These are phyloP conservation scores for Brienomyrus longianalis DNA, from an alignment of 2,113 vertebrate genomes.

Conservation along the genomic window DNA sequence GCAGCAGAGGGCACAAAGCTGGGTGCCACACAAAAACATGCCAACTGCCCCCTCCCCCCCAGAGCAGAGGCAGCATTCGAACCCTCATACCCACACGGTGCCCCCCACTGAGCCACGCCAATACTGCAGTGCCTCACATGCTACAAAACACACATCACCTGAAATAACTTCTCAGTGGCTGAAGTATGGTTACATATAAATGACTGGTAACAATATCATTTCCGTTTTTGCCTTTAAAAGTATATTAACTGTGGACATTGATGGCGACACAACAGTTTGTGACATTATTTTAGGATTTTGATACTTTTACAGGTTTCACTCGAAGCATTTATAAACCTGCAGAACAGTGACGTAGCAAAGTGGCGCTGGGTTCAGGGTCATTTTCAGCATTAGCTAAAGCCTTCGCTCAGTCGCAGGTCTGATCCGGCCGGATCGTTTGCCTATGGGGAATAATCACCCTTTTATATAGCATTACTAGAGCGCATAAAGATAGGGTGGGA, in stretches of 20 bases:
- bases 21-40: neutral
- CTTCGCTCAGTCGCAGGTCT: slow-evolving; percentile 35
- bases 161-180: neutral
- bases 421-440: slow-evolving; percentile 47
- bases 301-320: neutral
- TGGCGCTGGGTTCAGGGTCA: neutral
- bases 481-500: slow-evolving; percentile 43
- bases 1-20: neutral
- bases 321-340: neutral
- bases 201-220: neutral
- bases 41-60: neutral
- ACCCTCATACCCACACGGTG: neutral
- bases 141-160: neutral
- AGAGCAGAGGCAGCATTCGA: neutral
- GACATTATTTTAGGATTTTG: neutral
- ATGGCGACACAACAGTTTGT: neutral
- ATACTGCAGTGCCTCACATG: neutral
- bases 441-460: slow-evolving; percentile 34
- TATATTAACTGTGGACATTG: neutral
- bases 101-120: neutral
- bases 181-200: neutral
- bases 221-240: neutral
- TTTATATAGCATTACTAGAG: slow-evolving; percentile 32
- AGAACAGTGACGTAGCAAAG: neutral
- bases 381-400: slow-evolving; percentile 19